Conservation (phyloP, 2,797 vertebrate genomes). For the Tympanoctomys barrerae region DNA sequence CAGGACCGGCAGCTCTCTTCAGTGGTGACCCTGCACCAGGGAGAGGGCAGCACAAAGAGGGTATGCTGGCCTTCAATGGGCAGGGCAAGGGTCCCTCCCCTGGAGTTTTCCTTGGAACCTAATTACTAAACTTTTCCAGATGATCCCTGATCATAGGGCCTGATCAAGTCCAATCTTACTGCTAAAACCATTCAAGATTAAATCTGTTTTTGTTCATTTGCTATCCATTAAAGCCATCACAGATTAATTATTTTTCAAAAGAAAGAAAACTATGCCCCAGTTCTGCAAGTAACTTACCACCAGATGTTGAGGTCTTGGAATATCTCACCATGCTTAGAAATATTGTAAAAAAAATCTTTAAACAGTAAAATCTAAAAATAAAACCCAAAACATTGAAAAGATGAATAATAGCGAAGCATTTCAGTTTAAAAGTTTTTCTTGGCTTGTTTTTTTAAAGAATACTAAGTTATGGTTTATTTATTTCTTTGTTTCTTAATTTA, state of each 20-base stretch:
- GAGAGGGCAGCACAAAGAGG: not conserved
- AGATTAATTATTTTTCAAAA: slow-evolving; percentile 80
- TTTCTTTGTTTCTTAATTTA: too few species aligned
- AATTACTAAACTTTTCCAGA: slow-evolving; percentile 54
- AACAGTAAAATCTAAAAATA: slow-evolving; percentile 73
- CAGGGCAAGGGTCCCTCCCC: not conserved
- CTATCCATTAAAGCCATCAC: slow-evolving; percentile 67
- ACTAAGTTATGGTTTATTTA: slow-evolving; percentile 49
- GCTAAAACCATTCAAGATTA: slow-evolving; percentile 68
- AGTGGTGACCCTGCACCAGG: not conserved
- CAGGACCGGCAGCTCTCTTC: not conserved
- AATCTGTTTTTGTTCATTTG: slow-evolving; percentile 75
- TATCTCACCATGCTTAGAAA: slow-evolving; percentile 50
- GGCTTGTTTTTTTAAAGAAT: slow-evolving; percentile 58
- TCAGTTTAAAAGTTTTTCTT: slow-evolving; percentile 55
- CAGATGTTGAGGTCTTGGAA: slow-evolving; percentile 71
- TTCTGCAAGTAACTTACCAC: slow-evolving; percentile 66
- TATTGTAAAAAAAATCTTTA: slow-evolving; percentile 70
- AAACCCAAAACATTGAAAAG: slow-evolving; percentile 42
- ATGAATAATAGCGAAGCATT: slow-evolving; percentile 55
- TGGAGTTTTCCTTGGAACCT: slow-evolving; percentile 59
- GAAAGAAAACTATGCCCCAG: slow-evolving; percentile 69
- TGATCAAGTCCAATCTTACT: slow-evolving; percentile 61
- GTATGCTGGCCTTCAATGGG: not conserved
- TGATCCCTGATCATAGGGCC: slow-evolving; percentile 25